Percentiles rank a stretch among this genome's conserved stretches.
phyloP scores from a whole-genome alignment of 35 echinoderm and acorn worm genomes.

The Lytechinus pictus region DNA sequence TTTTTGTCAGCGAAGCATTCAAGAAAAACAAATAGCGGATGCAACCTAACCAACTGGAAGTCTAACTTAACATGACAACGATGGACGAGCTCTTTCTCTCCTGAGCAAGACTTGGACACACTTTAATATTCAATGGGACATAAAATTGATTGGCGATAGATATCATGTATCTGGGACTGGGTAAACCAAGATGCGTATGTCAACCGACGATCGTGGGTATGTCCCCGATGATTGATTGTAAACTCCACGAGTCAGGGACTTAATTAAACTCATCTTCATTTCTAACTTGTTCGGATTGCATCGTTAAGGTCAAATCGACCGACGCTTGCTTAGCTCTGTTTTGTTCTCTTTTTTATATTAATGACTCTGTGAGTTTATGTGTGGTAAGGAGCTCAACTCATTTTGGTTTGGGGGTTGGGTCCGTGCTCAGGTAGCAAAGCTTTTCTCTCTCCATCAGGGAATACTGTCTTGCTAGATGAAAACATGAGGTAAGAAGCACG shows the following conservation, averaged over 20 bases:
- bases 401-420: neutral
- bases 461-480: neutral
- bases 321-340: slow-evolving; percentile 43
- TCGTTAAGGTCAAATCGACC: slow-evolving; percentile 53
- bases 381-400: slow-evolving; percentile 13
- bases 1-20: neutral
- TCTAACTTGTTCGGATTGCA: slow-evolving; percentile 54
- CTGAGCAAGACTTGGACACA: neutral
- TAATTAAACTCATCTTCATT: slow-evolving; percentile 57
- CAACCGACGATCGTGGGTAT: slow-evolving; percentile 29
- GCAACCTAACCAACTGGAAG: neutral
- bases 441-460: slow-evolving; percentile 4
- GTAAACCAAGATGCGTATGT: slow-evolving; percentile 45
- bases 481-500: slow-evolving; percentile 28
- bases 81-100: neutral
- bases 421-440: slow-evolving; percentile 2
- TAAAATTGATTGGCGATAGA: slow-evolving; percentile 49
- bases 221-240: slow-evolving; percentile 42
- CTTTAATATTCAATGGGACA: slow-evolving; percentile 52
- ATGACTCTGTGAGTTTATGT: slow-evolving; percentile 47
- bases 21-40: neutral
- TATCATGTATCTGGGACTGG: slow-evolving; percentile 50
- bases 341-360: slow-evolving; percentile 32
- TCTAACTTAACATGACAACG: slow-evolving; percentile 36
- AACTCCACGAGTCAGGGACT: slow-evolving; percentile 16